Percentiles rank a stretch among this genome's conserved stretches.
Conservation (phyloP, 2,888 invertebrate genomes). For the Apeira syringaria region DNA sequence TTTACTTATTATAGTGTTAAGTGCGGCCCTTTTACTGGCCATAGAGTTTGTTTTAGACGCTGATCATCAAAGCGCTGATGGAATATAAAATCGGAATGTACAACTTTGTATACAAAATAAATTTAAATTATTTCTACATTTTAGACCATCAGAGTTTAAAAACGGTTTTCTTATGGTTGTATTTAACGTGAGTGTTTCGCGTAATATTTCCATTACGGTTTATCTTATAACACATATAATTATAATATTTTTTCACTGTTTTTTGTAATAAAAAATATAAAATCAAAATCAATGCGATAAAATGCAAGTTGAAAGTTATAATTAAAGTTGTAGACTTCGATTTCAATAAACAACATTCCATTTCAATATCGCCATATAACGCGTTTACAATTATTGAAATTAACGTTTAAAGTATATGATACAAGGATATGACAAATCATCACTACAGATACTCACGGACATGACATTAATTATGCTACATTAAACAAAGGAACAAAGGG, state of each 20-base stretch:
- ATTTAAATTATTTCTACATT: too few relatives aligned
- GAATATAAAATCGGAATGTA: background rate
- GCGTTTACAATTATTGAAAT: conserved; percentile 2
- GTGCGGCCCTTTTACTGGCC: conserved; percentile 60
- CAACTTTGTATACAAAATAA: background rate
- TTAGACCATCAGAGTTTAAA: too few relatives aligned
- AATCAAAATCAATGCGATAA: too few relatives aligned
- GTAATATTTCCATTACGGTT: too few relatives aligned
- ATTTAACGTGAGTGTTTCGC: too few relatives aligned
- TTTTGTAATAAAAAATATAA: too few relatives aligned
- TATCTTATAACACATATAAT: too few relatives aligned
- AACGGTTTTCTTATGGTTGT: too few relatives aligned
- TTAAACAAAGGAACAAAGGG: background rate
- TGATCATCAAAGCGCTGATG: conserved; percentile 10
- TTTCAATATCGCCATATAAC: conserved; percentile 3
- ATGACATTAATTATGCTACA: too few relatives aligned
- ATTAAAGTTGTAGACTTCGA: conserved; percentile 5
- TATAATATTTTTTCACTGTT: too few relatives aligned
- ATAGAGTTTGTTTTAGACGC: conserved; percentile 34
- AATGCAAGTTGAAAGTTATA: too few relatives aligned
- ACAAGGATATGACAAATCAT: background rate
- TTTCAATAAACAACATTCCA: conserved; percentile 17
- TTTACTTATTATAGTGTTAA: conserved; percentile 56
- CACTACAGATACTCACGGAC: too few relatives aligned
- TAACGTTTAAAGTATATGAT: conserved; percentile 1